A percentile compares a stretch with the other conserved stretches of the same genome.
phyloP scores from a whole-genome alignment of 1,140 invertebrate genomes.

The Brevipalpus yothersi region DNA sequence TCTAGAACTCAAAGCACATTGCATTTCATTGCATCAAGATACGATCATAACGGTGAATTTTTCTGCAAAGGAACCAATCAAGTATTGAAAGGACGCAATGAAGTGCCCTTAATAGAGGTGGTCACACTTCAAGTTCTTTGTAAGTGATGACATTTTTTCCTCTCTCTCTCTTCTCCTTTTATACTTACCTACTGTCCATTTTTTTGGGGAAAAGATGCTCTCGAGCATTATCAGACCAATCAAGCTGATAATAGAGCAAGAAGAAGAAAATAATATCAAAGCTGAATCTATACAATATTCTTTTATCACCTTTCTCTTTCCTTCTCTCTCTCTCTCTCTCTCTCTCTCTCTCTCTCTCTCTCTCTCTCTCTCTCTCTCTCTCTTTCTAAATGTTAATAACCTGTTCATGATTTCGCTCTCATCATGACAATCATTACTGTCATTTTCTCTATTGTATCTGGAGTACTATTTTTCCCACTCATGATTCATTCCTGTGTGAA shows the following conservation, averaged over 20 bases:
- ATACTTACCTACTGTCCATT: background rate
- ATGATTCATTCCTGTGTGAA: too few species aligned
- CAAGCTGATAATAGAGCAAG: too few species aligned
- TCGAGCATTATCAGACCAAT: background rate
- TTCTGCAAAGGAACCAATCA: conserved; percentile 15
- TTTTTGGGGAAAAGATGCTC: background rate
- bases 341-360: too few species aligned
- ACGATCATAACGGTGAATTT: conserved; percentile 14
- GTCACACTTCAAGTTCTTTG: conserved; percentile 14
- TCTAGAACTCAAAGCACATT: conserved; percentile 11
- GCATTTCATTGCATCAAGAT: conserved; percentile 13
- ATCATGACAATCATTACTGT: background rate
- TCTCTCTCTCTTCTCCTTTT: background rate
- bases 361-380: background rate
- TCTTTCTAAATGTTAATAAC: background rate
- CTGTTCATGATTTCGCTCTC: background rate
- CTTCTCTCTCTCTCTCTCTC: too few species aligned
- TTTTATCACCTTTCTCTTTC: too few species aligned
- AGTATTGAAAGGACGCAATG: conserved; percentile 11
- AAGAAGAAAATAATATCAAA: too few species aligned
- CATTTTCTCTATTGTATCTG: background rate
- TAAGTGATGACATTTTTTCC: conserved; percentile 8
- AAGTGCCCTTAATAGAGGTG: conserved; percentile 13
- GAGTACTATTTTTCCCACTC: too few species aligned
- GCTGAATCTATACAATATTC: too few species aligned